Conservation (phyloP, 2,797 vertebrate species). For the Alauda arvensis region DNA sequence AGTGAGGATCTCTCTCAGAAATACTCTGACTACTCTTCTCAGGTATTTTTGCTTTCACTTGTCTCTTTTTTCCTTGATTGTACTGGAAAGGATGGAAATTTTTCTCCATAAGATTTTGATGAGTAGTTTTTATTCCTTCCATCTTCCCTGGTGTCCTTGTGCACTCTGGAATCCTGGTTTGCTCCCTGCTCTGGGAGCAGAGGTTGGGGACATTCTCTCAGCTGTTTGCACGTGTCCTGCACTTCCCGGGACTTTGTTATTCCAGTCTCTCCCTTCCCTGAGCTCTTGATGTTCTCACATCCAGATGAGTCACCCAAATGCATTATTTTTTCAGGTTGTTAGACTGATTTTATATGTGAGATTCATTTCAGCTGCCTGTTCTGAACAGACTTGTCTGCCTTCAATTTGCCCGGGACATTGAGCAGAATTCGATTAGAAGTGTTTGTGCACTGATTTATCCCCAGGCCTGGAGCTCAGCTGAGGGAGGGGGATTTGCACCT, state of each 20-base stretch:
- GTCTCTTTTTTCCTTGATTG: background rate
- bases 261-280: background rate
- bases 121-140: background rate
- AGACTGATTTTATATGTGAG: slow-evolving; percentile 26
- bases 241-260: background rate
- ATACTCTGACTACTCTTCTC: background rate
- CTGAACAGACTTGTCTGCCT: slow-evolving; percentile 9
- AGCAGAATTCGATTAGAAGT: slow-evolving; percentile 9
- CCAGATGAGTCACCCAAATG: slow-evolving; percentile 13
- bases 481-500: background rate
- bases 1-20: background rate
- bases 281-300: background rate
- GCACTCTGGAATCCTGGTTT: background rate
- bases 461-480: background rate
- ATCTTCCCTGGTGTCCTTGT: background rate
- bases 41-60: background rate
- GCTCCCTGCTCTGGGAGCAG: background rate
- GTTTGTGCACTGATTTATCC: background rate
- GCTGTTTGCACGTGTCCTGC: background rate
- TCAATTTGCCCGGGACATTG: background rate
- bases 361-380: background rate
- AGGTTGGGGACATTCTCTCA: background rate
- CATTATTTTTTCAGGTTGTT: background rate
- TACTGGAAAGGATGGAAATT: background rate
- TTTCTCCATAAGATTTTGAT: background rate